Conservation (phyloP, 92 coral and sea anemone genomes). For the Micromussa lordhowensis region DNA sequence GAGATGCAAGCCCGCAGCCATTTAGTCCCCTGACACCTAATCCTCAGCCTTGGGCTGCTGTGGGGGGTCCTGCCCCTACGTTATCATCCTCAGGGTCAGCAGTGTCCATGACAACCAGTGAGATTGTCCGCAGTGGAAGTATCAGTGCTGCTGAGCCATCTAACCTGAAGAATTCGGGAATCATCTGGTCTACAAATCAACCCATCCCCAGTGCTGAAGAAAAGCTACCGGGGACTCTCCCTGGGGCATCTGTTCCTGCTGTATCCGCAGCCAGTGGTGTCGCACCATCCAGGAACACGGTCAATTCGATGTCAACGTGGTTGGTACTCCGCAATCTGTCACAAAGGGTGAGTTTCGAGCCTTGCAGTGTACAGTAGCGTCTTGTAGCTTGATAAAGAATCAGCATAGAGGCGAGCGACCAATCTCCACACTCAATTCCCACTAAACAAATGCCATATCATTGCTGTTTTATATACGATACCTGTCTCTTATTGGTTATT, state of each 20-base stretch:
- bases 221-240: conserved; percentile 57
- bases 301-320: conserved; percentile 95
- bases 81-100: conserved; percentile 53
- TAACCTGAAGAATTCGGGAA: conserved; percentile 77
- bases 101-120: conserved; percentile 59
- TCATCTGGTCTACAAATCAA: conserved; percentile 90
- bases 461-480: no score
- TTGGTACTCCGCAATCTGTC: conserved; percentile 89
- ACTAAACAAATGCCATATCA: no score
- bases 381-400: no score
- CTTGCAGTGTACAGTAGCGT: no score
- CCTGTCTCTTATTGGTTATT: neutral
- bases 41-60: conserved; percentile 92
- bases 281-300: conserved; percentile 41
- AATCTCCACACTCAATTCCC: no score
- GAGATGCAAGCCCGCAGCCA: conserved; percentile 64
- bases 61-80: conserved; percentile 82
- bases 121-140: conserved; percentile 28
- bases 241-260: conserved; percentile 51
- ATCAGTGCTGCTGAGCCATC: conserved; percentile 59
- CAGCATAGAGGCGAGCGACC: no score
- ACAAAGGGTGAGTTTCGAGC: conserved; percentile 91
- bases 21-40: conserved; percentile 68
- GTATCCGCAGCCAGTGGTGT: conserved; percentile 40
- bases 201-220: conserved; percentile 94